Evolutionary conservation across 2,888 invertebrate genomes (phyloP).

Genomic region (Rhimphoctona megacephalus): DNA sequence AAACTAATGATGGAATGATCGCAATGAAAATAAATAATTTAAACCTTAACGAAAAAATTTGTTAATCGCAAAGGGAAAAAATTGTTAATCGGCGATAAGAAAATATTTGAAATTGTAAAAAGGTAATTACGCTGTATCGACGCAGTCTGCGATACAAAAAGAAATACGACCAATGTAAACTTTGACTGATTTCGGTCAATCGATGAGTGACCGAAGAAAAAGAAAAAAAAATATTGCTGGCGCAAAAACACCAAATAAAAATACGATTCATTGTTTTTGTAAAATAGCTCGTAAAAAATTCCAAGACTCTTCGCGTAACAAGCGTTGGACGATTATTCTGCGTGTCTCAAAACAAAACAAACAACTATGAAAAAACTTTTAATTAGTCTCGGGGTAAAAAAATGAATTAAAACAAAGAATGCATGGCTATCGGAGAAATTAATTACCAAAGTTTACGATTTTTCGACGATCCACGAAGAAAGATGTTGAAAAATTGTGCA

Average conservation of each 20-base stretch:
- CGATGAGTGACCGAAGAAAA: constrained; percentile 34
- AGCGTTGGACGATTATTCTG: too few species aligned
- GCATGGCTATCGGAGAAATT: too few species aligned
- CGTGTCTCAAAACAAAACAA: not conserved
- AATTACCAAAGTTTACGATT: too few species aligned
- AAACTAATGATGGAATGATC: constrained; percentile 6
- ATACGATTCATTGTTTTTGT: constrained; percentile 46
- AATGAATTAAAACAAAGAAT: too few species aligned
- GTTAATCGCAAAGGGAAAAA: not conserved
- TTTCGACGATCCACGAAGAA: too few species aligned
- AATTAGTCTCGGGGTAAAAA: too few species aligned
- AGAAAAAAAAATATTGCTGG: constrained; percentile 38
- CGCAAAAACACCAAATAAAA: constrained; percentile 64
- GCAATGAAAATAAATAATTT: not conserved
- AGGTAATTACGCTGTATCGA: constrained; percentile 21
- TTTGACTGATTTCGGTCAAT: constrained; percentile 58
- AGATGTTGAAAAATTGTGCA: too few species aligned
- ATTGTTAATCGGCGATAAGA: not conserved
- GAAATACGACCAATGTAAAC: constrained; percentile 59
- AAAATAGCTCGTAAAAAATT: not conserved
- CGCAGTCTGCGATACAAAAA: constrained; percentile 36
- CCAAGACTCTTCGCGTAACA: not conserved
- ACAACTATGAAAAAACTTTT: too few species aligned
- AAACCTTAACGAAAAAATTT: not conserved
- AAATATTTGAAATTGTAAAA: constrained; percentile 10